Evolutionary conservation across 2,797 vertebrate genomes (phyloP).

Genomic region (Carcharodon carcharias): DNA sequence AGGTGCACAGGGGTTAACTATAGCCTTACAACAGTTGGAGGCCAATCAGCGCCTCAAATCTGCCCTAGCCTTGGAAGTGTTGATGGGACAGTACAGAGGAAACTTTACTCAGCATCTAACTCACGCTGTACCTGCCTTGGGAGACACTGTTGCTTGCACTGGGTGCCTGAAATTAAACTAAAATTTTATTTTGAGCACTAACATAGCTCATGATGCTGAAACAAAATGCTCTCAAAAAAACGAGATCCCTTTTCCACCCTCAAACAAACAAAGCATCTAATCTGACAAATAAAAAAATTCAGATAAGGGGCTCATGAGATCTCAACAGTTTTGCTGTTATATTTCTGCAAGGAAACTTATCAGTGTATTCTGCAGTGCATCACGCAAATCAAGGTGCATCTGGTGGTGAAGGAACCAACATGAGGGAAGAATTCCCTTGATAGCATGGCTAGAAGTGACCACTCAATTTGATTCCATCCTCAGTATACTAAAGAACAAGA

Average conservation of each 20-base stretch:
- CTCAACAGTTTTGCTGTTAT: background rate
- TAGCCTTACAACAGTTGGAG: no score
- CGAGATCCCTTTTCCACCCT: background rate
- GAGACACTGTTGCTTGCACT: no score
- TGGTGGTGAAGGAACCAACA: background rate
- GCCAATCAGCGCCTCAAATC: no score
- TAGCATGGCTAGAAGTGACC: background rate
- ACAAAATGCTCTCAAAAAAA: background rate
- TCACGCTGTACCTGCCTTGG: no score
- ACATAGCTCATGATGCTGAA: background rate
- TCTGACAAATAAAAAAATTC: background rate
- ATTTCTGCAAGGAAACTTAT: background rate
- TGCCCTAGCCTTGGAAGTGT: no score
- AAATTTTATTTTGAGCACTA: background rate
- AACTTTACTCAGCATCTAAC: no score
- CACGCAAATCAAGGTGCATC: background rate
- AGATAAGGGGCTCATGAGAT: background rate
- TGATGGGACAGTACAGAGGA: no score
- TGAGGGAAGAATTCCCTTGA: background rate
- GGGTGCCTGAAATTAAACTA: background rate
- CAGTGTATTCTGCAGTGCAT: background rate
- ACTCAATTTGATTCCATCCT: background rate
- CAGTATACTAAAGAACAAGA: background rate
- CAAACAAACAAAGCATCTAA: background rate
- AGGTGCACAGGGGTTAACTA: no score